These are phyloP conservation scores for Drosophila lacteicornis DNA, from an alignment of 1,140 invertebrate species.

Conservation along the genomic window DNA sequence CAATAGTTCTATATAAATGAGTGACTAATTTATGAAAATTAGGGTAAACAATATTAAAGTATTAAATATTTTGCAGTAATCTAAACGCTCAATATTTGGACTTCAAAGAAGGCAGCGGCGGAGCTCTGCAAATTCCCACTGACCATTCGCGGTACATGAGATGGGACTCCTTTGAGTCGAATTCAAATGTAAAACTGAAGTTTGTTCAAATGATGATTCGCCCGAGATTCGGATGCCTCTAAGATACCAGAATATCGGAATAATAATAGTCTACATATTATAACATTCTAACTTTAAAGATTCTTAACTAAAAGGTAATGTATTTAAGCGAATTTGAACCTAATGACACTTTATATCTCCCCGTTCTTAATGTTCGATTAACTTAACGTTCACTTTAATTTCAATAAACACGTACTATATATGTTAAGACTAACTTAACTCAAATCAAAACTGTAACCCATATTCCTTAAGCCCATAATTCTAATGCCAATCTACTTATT, in stretches of 20 bases:
- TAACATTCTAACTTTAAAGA: too few relatives aligned
- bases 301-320: too few relatives aligned
- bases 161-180: neutral
- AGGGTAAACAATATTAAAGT: neutral
- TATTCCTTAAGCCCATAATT: too few relatives aligned
- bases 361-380: too few relatives aligned
- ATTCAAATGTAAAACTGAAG: neutral
- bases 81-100: conserved; percentile 26
- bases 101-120: neutral
- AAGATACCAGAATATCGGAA: neutral
- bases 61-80: conserved; percentile 6
- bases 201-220: conserved; percentile 36
- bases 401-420: too few relatives aligned
- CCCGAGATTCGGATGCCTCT: conserved; percentile 13
- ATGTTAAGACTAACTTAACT: too few relatives aligned
- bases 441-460: too few relatives aligned
- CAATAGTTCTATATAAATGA: neutral
- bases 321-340: too few relatives aligned
- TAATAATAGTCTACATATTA: neutral
- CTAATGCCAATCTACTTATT: too few relatives aligned
- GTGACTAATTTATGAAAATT: neutral
- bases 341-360: too few relatives aligned
- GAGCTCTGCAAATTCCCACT: neutral
- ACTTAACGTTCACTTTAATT: too few relatives aligned
- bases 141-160: neutral